A percentile compares a stretch with the other conserved stretches of the same genome.
Evolutionary conservation across 1,140 invertebrate genomes (phyloP).

Genomic region (Adelges cooleyi): DNA sequence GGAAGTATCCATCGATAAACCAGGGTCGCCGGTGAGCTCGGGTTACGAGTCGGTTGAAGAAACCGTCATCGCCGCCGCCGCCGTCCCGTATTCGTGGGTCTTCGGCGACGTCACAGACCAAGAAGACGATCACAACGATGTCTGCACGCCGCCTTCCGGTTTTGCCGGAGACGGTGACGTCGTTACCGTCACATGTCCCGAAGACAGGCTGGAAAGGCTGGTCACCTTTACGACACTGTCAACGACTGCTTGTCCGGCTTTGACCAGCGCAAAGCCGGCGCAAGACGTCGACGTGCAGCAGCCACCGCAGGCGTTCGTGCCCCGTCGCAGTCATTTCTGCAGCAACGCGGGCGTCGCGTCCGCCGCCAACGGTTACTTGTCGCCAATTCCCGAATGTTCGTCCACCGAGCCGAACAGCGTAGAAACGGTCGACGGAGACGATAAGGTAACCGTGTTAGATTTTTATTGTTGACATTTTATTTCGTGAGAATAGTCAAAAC

Average conservation of each 20-base stretch:
- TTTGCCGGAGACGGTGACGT: background rate
- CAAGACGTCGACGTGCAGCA: background rate
- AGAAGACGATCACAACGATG: background rate
- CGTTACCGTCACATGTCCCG: background rate
- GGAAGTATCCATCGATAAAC: background rate
- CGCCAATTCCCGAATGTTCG: slow-evolving; percentile 14
- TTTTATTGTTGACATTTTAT: too few relatives aligned
- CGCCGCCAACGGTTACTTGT: background rate
- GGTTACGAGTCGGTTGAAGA: slow-evolving; percentile 18
- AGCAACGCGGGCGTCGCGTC: background rate
- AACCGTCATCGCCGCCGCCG: background rate
- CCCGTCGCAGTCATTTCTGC: slow-evolving; percentile 6
- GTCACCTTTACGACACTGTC: background rate
- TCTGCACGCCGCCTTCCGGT: background rate
- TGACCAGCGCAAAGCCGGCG: slow-evolving; percentile 12
- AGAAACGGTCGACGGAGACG: slow-evolving; percentile 8
- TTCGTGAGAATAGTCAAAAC: too few relatives aligned
- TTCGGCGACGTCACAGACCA: background rate
- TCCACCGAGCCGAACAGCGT: slow-evolving; percentile 22
- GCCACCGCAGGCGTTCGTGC: background rate
- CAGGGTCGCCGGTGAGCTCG: background rate
- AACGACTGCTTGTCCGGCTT: slow-evolving; percentile 4
- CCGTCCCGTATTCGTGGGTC: slow-evolving; percentile 27
- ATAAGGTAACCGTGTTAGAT: too few relatives aligned
- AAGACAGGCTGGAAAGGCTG: slow-evolving; percentile 15